Base-by-base conservation (phyloP, 2,888 invertebrate species). In the Agrilus mali region DNA sequence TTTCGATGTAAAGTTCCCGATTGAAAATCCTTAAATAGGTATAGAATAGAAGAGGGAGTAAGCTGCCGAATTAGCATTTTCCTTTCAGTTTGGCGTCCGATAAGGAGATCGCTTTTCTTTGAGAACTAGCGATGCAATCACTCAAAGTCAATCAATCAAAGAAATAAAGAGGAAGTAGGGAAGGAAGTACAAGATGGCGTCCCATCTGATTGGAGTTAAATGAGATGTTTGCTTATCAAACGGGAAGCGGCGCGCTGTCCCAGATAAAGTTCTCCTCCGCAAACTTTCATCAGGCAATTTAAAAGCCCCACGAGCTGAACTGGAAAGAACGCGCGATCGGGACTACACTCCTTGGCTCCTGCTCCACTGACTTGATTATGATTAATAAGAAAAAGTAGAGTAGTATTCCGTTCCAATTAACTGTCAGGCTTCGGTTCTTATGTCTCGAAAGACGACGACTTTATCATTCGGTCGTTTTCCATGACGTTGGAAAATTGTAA, bases 341-440 rank as follows among this genome's bases (percentile, higher is more conserved):
- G 27, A 27, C 27, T 27, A 10, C 27, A 27, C 10, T 10, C 10
- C 27, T 27, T 8, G 20, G 20, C 20, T 20, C 10, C 27, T 63
- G 65, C 63, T 60, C 56, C 61, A 61, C 59, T 62, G 63, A 59
- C 60, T 63, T 65, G 65, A 66, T 66, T 65, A 65, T 65, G 66
- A 66, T 66, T 66, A 66, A 66, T 66, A 65, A 63, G 27, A 27
- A 27, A 27, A 27, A 27, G 27, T 27, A 27, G 27, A 27, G 27
- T 27, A 27, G 10, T 27, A 27, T 27, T 27, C 27, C 27, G 27
- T 10, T 27, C 27, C 27, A 27, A 27, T 27, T 27, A 27, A 27
- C 27, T 27, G 27, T 10, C 27, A 27, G 27, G 10, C 27, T 27
- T 27, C 27, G 27, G 27, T 27, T 27, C 27, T 27, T 27, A 10